Percentiles rank a stretch among this genome's conserved stretches.
phyloP scores from a whole-genome alignment of 2,113 vertebrate genomes.

The Brevimyrus niger region DNA sequence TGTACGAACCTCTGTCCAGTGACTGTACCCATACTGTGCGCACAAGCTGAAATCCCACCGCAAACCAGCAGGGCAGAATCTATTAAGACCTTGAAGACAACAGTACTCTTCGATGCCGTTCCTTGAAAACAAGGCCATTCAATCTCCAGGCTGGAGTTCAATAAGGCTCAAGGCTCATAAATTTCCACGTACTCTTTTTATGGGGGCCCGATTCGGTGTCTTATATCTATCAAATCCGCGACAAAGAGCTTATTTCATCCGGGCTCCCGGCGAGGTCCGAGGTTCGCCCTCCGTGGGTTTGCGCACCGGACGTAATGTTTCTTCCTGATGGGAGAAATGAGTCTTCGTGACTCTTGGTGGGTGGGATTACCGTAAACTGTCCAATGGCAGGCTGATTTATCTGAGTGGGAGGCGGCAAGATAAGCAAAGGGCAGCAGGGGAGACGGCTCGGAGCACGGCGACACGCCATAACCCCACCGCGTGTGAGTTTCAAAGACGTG shows the following conservation, averaged over 20 bases:
- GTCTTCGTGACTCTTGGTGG: background rate
- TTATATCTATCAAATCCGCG: conserved; percentile 11
- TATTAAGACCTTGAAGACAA: background rate
- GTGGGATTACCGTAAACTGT: background rate
- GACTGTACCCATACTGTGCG: background rate
- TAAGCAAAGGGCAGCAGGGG: background rate
- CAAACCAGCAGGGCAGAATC: background rate
- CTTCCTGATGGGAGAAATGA: background rate
- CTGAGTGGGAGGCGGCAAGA: background rate
- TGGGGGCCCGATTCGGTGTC: conserved; percentile 25
- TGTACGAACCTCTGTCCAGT: background rate
- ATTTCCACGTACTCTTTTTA: conserved; percentile 32
- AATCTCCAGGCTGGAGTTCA: conserved; percentile 28
- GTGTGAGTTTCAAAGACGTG: background rate
- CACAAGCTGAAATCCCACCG: background rate
- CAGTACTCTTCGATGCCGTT: conserved; percentile 20
- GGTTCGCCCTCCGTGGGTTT: background rate
- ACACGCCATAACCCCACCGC: background rate
- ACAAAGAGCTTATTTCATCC: conserved; percentile 36
- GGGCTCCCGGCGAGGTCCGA: background rate
- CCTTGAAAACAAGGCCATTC: conserved; percentile 39
- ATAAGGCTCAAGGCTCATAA: conserved; percentile 28
- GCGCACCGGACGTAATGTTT: background rate
- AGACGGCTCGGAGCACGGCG: background rate
- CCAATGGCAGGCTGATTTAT: background rate